Base-by-base conservation (phyloP, 1,140 invertebrate species). In the Drosophila bipectinata region DNA sequence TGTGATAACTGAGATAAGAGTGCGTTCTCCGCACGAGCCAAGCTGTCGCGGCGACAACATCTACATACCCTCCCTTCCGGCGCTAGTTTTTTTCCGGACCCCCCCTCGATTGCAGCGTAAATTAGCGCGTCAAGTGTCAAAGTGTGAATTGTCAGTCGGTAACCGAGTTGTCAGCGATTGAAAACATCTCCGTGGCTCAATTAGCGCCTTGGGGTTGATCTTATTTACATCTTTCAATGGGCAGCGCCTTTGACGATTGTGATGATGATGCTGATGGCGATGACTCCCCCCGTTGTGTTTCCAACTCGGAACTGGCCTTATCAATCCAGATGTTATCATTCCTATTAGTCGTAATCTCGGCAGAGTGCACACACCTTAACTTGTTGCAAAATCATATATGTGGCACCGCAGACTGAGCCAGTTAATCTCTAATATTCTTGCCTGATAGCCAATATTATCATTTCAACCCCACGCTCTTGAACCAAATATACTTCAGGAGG, bases 121-220 rank as follows among this genome's bases (percentile, higher is more conserved):
- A 85, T 85, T 85, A 85, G 77, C 81, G 77, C 82, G 49, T 67
- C 68, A 81, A 77, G 81, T 81, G 81, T 85, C 81, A 84, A 44
- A 88, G 82, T 87, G 82, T 88, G 83, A 87, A 87, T 87, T 88
- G 82, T 52, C 75, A 88, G 80, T 59, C 71, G 83, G 78, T 74
- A 87, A 87, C 75, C 80, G 82, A 61, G 72, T 67, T 68, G 82
- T 71, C 82, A 75, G 57, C 69, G 30, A 54, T 71, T 81, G 78
- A 85, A 82, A 87, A 88, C 83, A 87, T 75, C 66, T 88, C 47
- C 26, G 62, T 68, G 44, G 71, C 37, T 66, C 56, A 87, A 87
- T 87, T 87, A 87, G 83, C 82, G 83, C 34, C 57, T 61, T 32
- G 18, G 44, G 26, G 37, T 37, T 34, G 61, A 58, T 53, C 67